Base-by-base conservation (phyloP, 2,797 vertebrate genomes). In the Enteromius treurensis region DNA sequence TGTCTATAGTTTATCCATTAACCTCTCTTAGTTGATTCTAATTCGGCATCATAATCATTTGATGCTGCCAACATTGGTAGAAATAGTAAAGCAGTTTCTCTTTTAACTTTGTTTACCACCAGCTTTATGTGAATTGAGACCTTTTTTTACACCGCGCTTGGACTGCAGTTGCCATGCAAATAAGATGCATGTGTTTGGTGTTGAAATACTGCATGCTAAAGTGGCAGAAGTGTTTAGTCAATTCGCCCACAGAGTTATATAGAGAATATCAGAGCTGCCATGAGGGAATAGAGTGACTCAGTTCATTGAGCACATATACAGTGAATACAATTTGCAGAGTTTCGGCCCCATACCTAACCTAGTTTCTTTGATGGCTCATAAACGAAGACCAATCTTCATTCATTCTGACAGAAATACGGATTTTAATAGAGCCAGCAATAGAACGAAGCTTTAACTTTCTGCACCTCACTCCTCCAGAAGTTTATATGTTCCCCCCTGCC, bases 351-450 rank as follows among this genome's bases (percentile, higher is more conserved):
- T 70, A 51, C 32, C 71, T 77, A 75, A 34, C 53, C n/a, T 75
- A 51, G 26, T 85, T 70, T 81, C 45, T 49, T 77, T 81, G 55
- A 71, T 71, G 42, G 69, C 65, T 81, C 60, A 77, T 82, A 65
- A 73, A 78, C 15, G 19, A 70, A 76, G 77, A 45, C 47, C 47
- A 17, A 23, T 58, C 47, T 64, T 84, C 53, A 64, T 81, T 85
- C 71, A 77, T 51, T 76, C 32, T 77, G 84, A 77, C 73, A 81
- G 42, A 81, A 53, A 49, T 26, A 80, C 45, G 5, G 55, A 71
- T 81, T 85, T 62, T 40, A 77, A 85, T 51, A 85, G 51, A 85
- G 19, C 51, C 45, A 34, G 68, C 77, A 64, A 62, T 42, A 84
- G 47, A 73, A 65, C 26, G 17, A 62, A 58, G 23, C 32, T 53